Conservation (phyloP, 2,797 vertebrate genomes). For the Tenualosa thibaudeaui region DNA sequence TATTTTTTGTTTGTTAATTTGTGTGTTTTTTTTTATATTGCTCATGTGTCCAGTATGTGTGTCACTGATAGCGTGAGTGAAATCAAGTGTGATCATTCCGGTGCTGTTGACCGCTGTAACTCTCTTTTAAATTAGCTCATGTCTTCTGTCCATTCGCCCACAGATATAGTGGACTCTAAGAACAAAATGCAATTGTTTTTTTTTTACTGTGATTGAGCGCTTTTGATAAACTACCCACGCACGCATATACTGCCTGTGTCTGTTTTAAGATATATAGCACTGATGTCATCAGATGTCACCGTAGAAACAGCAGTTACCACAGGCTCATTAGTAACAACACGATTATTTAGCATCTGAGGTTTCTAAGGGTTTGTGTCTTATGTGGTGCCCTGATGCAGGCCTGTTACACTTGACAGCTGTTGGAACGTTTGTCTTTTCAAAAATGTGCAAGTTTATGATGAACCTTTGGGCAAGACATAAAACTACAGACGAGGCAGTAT, state of each 20-base stretch:
- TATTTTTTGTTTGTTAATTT: conserved; percentile 38
- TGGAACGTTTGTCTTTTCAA: not conserved
- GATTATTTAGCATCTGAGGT: not conserved
- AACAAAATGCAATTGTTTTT: not conserved
- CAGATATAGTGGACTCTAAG: not conserved
- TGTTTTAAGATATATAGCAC: not conserved
- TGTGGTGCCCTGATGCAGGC: not conserved
- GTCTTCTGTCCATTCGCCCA: not conserved
- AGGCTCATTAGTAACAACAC: not conserved
- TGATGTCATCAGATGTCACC: not conserved
- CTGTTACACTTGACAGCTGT: not conserved
- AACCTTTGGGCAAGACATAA: not conserved
- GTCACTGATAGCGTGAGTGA: conserved; percentile 19
- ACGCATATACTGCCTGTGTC: not conserved
- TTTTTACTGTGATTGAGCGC: too few species aligned
- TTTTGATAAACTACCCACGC: not conserved
- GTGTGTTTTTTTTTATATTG: conserved; percentile 55
- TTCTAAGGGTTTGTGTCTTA: too few species aligned
- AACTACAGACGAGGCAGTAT: not conserved
- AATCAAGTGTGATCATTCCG: conserved; percentile 10
- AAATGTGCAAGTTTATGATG: not conserved
- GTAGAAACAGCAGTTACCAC: not conserved
- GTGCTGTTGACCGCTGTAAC: not conserved
- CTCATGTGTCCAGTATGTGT: conserved; percentile 55
- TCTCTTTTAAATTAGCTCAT: not conserved